Percentiles rank a stretch among this genome's conserved stretches.
These are phyloP conservation scores for Drosophila punjabiensis DNA, from an alignment of 1,140 invertebrate species.

Conservation along the genomic window DNA sequence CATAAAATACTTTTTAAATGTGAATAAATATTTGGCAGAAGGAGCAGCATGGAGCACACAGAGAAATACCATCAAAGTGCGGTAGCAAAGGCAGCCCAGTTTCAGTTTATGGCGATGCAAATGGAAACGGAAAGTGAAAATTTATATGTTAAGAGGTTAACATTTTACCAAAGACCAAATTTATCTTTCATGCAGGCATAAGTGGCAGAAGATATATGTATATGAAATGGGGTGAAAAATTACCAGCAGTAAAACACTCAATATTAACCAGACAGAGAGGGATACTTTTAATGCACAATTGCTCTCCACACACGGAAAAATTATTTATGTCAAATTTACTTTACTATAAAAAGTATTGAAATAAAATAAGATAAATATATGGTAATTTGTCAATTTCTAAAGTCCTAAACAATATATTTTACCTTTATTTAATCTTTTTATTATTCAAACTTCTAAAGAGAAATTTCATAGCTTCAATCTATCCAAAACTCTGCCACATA, in stretches of 20 bases:
- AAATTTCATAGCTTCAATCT: too few species aligned
- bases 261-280: neutral
- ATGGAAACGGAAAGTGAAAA: slow-evolving; percentile 51
- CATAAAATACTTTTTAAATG: slow-evolving; percentile 82
- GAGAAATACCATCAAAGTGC: slow-evolving; percentile 43
- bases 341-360: neutral
- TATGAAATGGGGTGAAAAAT: slow-evolving; percentile 37
- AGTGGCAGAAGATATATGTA: slow-evolving; percentile 5
- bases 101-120: slow-evolving; percentile 32
- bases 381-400: too few species aligned
- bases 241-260: slow-evolving; percentile 7
- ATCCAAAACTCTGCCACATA: too few species aligned
- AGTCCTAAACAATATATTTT: too few species aligned
- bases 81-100: neutral
- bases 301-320: neutral
- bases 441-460: too few species aligned
- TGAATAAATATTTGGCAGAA: slow-evolving; percentile 72
- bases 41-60: slow-evolving; percentile 13
- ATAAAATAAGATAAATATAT: neutral
- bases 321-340: too few species aligned
- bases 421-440: too few species aligned
- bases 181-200: slow-evolving; percentile 8
- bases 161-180: slow-evolving; percentile 26
- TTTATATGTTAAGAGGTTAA: slow-evolving; percentile 47
- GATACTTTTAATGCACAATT: slow-evolving; percentile 4